Percentiles rank a stretch among this genome's conserved stretches.
phyloP scores from a whole-genome alignment of 92 coral and sea anemone species.

The Pocillopora grandis region DNA sequence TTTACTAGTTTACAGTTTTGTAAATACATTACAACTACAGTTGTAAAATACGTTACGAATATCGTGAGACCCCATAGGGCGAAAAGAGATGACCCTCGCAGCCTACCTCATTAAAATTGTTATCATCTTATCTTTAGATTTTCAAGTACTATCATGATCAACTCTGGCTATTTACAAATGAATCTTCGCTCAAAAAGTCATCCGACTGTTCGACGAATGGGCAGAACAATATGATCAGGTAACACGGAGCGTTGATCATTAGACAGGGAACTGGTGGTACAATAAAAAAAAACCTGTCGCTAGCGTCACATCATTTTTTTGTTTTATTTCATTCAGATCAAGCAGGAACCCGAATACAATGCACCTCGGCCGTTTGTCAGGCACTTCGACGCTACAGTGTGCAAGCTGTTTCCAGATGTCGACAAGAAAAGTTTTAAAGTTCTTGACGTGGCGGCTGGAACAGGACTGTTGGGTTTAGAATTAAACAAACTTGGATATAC shows the following conservation, averaged over 20 bases:
- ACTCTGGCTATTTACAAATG: background rate
- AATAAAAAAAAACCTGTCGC: background rate
- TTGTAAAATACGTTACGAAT: too few species aligned
- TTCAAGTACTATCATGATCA: background rate
- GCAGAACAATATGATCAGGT: background rate
- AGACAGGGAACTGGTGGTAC: background rate
- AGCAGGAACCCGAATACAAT: background rate
- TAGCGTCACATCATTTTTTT: background rate
- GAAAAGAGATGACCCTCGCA: too few species aligned
- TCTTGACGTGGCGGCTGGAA: conserved; percentile 45
- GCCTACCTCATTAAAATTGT: background rate
- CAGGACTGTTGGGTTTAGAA: conserved; percentile 26
- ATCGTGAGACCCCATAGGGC: too few species aligned
- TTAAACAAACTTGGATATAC: conserved; percentile 26
- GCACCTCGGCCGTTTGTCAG: background rate
- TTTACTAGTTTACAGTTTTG: too few species aligned
- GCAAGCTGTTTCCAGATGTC: background rate
- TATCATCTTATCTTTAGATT: background rate
- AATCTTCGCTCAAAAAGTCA: background rate
- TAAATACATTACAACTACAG: too few species aligned
- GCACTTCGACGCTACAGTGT: background rate
- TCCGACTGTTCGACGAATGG: background rate
- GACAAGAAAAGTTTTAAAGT: background rate
- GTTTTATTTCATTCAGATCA: background rate
- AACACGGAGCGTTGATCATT: background rate